Conservation (phyloP, 2,113 vertebrate genomes). For the Cavia porcellus region DNA sequence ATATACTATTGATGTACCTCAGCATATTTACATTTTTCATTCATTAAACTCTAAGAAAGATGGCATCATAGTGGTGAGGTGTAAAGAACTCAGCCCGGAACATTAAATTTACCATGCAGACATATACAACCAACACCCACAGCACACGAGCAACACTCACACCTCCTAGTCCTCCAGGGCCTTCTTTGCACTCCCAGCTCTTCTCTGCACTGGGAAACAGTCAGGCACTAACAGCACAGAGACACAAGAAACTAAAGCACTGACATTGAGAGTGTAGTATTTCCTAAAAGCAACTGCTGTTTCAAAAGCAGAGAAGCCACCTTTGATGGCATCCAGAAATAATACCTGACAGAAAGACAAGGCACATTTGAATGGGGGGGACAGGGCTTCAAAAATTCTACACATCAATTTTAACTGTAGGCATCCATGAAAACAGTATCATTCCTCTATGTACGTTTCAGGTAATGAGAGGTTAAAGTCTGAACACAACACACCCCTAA, state of each 20-base stretch:
- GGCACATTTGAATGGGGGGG: constrained; percentile 41
- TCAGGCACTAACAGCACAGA: constrained; percentile 49
- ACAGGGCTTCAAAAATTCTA: not conserved
- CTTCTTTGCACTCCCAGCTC: constrained; percentile 74
- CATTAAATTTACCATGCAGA: constrained; percentile 48
- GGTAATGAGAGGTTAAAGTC: constrained; percentile 39
- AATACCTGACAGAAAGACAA: constrained; percentile 62
- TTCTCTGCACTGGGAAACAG: constrained; percentile 65
- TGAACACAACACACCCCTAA: not conserved
- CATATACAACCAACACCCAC: not conserved
- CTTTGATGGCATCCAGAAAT: constrained; percentile 34
- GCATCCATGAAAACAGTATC: constrained; percentile 50
- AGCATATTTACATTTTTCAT: constrained; percentile 44
- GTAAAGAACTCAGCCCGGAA: constrained; percentile 37
- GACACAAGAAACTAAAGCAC: constrained; percentile 45
- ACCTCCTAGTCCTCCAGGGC: not conserved
- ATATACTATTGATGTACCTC: not conserved
- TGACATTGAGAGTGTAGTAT: constrained; percentile 52
- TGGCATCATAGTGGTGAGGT: constrained; percentile 28
- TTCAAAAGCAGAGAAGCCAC: constrained; percentile 49
- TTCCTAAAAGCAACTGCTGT: constrained; percentile 57
- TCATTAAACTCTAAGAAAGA: constrained; percentile 57
- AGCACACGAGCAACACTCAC: not conserved
- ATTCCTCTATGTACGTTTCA: constrained; percentile 57
- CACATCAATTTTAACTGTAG: not conserved